A percentile compares a stretch with the other conserved stretches of the same genome.
Conservation (phyloP, 2,888 invertebrate species). For the Trachelus troglodyta region DNA sequence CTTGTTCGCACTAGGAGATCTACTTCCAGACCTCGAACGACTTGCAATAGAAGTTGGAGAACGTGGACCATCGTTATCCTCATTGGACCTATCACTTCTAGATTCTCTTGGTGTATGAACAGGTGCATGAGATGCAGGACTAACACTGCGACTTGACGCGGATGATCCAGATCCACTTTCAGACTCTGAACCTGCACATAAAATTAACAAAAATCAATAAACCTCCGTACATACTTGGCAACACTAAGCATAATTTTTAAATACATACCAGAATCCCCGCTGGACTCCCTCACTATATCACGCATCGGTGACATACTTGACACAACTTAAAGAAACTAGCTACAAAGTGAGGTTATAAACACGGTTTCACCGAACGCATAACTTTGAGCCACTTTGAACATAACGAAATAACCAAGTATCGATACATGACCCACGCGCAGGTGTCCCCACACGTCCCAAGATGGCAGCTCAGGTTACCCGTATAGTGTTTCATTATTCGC, state of each 20-base stretch:
- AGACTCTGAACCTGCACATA: conserved; percentile 64
- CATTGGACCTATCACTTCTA: conserved; percentile 48
- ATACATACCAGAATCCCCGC: conserved; percentile 22
- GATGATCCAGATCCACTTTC: conserved; percentile 67
- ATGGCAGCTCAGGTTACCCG: no score
- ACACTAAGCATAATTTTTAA: no score
- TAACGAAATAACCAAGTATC: no score
- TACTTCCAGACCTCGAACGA: conserved; percentile 41
- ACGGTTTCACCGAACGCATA: no score
- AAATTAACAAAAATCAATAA: background rate
- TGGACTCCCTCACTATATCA: conserved; percentile 45
- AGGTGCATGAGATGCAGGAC: conserved; percentile 63
- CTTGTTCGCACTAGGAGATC: conserved; percentile 51
- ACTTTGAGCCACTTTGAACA: no score
- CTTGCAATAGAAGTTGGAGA: conserved; percentile 42
- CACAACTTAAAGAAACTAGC: background rate
- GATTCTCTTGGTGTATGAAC: conserved; percentile 63
- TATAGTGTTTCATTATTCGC: no score
- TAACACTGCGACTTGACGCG: conserved; percentile 64
- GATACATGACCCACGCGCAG: no score
- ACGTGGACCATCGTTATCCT: conserved; percentile 38
- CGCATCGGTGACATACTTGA: conserved; percentile 44
- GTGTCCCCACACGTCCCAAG: no score
- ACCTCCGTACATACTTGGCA: no score
- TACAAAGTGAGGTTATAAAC: no score